Conservation (phyloP, 2,888 invertebrate genomes). For the Acanthosepion lycidas region DNA sequence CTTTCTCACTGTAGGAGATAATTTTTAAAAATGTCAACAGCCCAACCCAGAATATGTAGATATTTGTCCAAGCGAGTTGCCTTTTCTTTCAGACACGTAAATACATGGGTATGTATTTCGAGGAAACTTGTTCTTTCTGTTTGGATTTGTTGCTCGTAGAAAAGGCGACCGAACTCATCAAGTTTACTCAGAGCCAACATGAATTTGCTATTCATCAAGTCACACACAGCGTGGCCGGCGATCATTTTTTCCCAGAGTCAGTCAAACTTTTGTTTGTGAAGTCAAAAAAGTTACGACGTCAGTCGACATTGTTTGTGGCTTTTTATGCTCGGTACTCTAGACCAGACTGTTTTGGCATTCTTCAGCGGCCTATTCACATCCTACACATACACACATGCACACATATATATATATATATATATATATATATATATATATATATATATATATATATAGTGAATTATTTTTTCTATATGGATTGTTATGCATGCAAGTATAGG, state of each 20-base stretch:
- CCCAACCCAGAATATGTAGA: not conserved
- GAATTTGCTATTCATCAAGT: not conserved
- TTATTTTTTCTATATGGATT: too few relatives aligned
- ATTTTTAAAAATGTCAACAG: not conserved
- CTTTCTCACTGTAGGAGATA: too few relatives aligned
- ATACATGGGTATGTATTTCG: not conserved
- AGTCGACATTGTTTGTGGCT: not conserved
- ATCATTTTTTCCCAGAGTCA: not conserved
- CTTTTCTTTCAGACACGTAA: not conserved
- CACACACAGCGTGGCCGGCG: not conserved
- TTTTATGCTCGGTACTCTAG: not conserved
- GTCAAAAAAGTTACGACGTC: conserved; percentile 8
- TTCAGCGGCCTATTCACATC: not conserved
- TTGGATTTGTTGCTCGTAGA: not conserved
- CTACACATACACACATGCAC: too few relatives aligned
- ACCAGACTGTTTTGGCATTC: not conserved
- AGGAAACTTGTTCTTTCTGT: not conserved
- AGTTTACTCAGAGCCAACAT: not conserved
- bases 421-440: too few relatives aligned
- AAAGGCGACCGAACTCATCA: not conserved
- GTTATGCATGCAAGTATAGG: too few relatives aligned
- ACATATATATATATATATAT: too few relatives aligned
- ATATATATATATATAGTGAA: too few relatives aligned
- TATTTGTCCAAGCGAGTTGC: not conserved
- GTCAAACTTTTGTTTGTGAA: not conserved